These are phyloP conservation scores for Catostomus latipinnis DNA, from an alignment of 2,797 vertebrate genomes.

Conservation along the genomic window DNA sequence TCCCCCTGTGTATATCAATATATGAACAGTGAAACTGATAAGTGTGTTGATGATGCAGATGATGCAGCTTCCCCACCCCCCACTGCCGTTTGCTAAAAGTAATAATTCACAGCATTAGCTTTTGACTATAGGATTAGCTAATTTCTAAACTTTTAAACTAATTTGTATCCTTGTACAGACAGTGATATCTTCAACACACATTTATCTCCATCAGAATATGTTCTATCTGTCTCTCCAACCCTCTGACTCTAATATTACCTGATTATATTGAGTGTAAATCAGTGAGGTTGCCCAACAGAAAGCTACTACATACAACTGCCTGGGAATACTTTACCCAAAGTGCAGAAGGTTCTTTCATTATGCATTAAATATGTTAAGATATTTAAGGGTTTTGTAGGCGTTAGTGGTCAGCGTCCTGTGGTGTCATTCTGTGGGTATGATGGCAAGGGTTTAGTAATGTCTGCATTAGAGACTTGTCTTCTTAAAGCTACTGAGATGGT, in stretches of 20 bases:
- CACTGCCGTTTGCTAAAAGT: constrained; percentile 28
- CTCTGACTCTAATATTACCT: constrained; percentile 25
- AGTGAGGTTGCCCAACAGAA: constrained; percentile 26
- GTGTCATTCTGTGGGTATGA: constrained; percentile 80
- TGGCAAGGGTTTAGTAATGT: constrained; percentile 79
- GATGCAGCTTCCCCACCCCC: background rate
- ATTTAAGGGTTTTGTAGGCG: constrained; percentile 82
- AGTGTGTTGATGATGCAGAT: constrained; percentile 8
- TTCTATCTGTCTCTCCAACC: constrained; percentile 20
- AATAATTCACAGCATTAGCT: constrained; percentile 18
- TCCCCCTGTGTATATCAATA: background rate
- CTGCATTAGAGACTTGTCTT: constrained; percentile 81
- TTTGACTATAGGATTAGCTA: constrained; percentile 3
- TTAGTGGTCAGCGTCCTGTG: constrained; percentile 76
- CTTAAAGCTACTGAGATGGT: constrained; percentile 75
- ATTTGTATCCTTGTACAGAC: background rate
- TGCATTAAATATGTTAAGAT: constrained; percentile 82
- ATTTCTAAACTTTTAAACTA: background rate
- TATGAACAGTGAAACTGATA: constrained; percentile 14
- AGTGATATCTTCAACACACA: background rate
- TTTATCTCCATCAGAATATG: constrained; percentile 31
- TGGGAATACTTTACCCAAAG: constrained; percentile 72
- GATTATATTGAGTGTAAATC: constrained; percentile 38
- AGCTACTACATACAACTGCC: constrained; percentile 25
- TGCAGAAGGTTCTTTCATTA: constrained; percentile 77